These are phyloP conservation scores for Psylliodes chrysocephalus DNA, from an alignment of 2,888 invertebrate species.

Conservation along the genomic window DNA sequence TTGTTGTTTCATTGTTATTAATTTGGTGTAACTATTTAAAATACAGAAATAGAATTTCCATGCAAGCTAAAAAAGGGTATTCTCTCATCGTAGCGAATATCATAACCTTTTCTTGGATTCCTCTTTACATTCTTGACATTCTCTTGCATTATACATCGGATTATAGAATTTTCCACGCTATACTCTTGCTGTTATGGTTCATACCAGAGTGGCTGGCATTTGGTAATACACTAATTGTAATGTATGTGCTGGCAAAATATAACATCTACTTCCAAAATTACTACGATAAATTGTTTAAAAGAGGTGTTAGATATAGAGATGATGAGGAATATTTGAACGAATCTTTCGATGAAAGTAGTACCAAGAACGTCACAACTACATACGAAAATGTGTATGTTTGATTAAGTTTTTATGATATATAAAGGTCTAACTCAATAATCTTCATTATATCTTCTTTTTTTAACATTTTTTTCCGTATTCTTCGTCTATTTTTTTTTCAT, in stretches of 20 bases:
- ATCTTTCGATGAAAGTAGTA: conserved; percentile 5
- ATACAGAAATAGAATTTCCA: background rate
- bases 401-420: no score
- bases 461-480: no score
- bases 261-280: conserved; percentile 41
- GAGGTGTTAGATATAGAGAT: conserved; percentile 11
- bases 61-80: conserved; percentile 15
- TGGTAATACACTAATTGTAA: conserved; percentile 32
- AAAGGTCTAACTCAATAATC: no score
- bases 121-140: conserved; percentile 37
- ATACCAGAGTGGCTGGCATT: conserved; percentile 39
- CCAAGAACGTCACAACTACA: background rate
- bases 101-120: conserved; percentile 38
- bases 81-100: conserved; percentile 31
- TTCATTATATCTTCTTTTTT: no score
- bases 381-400: background rate
- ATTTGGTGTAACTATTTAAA: conserved; percentile 18
- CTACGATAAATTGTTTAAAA: conserved; percentile 36
- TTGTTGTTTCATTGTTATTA: background rate
- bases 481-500: no score
- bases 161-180: conserved; percentile 4
- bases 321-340: conserved; percentile 33
- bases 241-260: conserved; percentile 33
- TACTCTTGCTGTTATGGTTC: conserved; percentile 22
- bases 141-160: conserved; percentile 12